Base-by-base conservation (phyloP, 2,113 vertebrate genomes). In the Balaenoptera acutorostrata region DNA sequence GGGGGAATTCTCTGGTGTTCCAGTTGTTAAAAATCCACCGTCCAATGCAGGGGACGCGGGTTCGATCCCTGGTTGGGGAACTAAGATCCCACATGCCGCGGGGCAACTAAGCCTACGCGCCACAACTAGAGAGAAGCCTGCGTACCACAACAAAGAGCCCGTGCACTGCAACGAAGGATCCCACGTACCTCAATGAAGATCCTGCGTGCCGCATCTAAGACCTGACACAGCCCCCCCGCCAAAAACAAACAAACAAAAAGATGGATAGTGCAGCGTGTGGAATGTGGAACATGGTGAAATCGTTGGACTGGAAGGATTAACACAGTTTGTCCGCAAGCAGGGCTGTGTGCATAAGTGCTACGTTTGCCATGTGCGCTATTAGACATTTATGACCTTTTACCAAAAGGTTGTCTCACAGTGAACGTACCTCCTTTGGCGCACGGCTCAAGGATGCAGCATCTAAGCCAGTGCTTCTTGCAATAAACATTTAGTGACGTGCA, bases 401-500 rank as follows among this genome's bases (percentile, higher is more conserved):
- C n/a, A n/a, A 15, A 25, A 49, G n/a, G 55, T 52, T 46, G 61
- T 92, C 61, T 72, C 83, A 82, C 49, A 57, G 85, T 77, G 44
- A 59, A 55, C 10, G 29, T 20, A 11, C 55, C 84, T 72, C 18
- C 74, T 44, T 83, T 46, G 44, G 46, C 14, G 7, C 29, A 1
- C 36, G 27, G 39, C 31, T 87, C 49, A 44, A 31, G 13, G 59
- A 64, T 36, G 44, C 8, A 31, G 39, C 41, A 4, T 89, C 77
- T 46, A 57, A 71, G 27, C 36, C 31, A 55, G 59, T 57, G 41
- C 49, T 84, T 29, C 63, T 66, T 82, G 86, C 17, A 31, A 41
- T 93, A 90, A 92, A 96, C 61, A 74, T 21, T 82, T 72, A 86
- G 46, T 83, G 78, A 64, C 20, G 46, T 90, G 44, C 84, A 89